phyloP scores from a whole-genome alignment of 2,113 vertebrate species.

The Myotis davidii region DNA sequence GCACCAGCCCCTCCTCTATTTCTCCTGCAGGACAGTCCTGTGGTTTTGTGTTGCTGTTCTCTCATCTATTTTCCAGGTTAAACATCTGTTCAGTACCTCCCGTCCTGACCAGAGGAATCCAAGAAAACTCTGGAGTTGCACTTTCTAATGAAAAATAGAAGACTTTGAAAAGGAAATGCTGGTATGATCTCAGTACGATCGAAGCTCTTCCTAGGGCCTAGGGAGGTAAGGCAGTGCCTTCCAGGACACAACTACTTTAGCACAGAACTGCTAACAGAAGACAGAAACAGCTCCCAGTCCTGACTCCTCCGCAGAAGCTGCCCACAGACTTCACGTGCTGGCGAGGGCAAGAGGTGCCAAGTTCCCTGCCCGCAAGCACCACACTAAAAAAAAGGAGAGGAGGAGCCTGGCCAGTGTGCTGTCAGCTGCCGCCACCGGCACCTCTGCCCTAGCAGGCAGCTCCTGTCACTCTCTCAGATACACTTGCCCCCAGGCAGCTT shows the following conservation, averaged over 20 bases:
- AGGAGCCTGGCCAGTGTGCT: background rate
- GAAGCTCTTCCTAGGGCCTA: background rate
- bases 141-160: background rate
- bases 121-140: background rate
- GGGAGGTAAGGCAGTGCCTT: background rate
- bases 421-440: slow-evolving; percentile 20
- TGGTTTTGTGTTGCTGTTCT: background rate
- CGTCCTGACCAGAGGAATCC: background rate
- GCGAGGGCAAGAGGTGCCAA: background rate
- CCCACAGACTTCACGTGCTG: background rate
- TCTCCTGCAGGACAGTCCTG: background rate
- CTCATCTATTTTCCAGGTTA: background rate
- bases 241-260: background rate
- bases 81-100: background rate
- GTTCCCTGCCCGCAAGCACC: background rate
- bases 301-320: background rate
- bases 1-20: background rate
- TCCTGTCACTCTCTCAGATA: slow-evolving; percentile 34
- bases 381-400: background rate
- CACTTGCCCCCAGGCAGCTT: background rate
- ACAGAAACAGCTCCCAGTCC: background rate
- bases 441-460: background rate
- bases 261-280: background rate
- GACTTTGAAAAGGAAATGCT: background rate
- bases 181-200: background rate